Evolutionary conservation across 1,140 invertebrate species (phyloP).

Genomic region (Sminthurides bifidus): DNA sequence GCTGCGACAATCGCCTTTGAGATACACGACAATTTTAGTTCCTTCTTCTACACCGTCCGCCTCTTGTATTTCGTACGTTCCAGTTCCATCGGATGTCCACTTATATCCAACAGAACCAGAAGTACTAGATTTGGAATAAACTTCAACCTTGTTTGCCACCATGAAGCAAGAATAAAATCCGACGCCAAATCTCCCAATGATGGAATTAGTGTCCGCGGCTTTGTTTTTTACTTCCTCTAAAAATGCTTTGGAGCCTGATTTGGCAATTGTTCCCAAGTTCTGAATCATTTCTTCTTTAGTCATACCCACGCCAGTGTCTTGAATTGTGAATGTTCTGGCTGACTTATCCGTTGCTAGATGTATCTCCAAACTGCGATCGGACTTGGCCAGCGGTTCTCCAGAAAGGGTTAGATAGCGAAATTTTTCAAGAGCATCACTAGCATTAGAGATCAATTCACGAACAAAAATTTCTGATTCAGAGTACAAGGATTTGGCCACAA

Average conservation of each 20-base stretch:
- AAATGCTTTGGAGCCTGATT: slow-evolving; percentile 88
- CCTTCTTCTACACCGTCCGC: slow-evolving; percentile 70
- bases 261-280: slow-evolving; percentile 88
- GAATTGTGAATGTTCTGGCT: slow-evolving; percentile 60
- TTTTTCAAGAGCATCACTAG: slow-evolving; percentile 93
- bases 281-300: slow-evolving; percentile 77
- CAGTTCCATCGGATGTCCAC: slow-evolving; percentile 82
- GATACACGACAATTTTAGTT: slow-evolving; percentile 83
- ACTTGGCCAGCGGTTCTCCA: slow-evolving; percentile 32
- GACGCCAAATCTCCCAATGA: slow-evolving; percentile 97
- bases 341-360: slow-evolving; percentile 80
- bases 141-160: slow-evolving; percentile 88
- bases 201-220: slow-evolving; percentile 53
- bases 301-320: slow-evolving; percentile 91
- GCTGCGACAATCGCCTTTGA: slow-evolving; percentile 74
- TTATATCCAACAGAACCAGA: slow-evolving; percentile 53
- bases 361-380: slow-evolving; percentile 57
- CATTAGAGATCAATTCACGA: slow-evolving; percentile 89
- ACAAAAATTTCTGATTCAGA: slow-evolving; percentile 97
- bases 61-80: slow-evolving; percentile 77
- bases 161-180: slow-evolving; percentile 97
- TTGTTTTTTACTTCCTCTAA: slow-evolving; percentile 69
- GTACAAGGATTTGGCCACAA: slow-evolving; percentile 92
- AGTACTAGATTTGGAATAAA: slow-evolving; percentile 59
- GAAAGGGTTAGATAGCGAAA: slow-evolving; percentile 60